Base-by-base conservation (phyloP, 2,797 vertebrate species). In the Malurus splendens region DNA sequence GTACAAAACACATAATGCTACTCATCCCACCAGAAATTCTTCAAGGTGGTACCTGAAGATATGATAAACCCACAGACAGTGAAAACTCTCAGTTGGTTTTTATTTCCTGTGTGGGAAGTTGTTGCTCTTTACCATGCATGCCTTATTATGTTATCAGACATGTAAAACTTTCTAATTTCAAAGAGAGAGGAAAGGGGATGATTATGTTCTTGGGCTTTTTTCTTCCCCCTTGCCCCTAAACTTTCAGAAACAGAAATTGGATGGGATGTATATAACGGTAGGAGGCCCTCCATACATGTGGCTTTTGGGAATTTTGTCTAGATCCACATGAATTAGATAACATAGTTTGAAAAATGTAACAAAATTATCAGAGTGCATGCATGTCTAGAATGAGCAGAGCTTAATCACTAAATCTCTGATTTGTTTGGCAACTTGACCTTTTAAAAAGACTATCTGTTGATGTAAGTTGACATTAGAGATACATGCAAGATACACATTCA, bases 361-460 rank as follows among this genome's bases (percentile, higher is more conserved):
- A 38, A 59, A 72, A 50, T 39, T 56, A 42, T 79, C 36, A 54
- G 41, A 45, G 45, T 47, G 14, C 8, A 4, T 39, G 6, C 16
- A 7, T 59, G 62, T 39, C 70, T 81, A 15, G n/a, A 68, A 9
- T 62, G 38, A 44, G 13, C 0, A 4, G 47, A 71, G 42, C 71
- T 88, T 74, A 78, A 62, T 76, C 65, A 64, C 33, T 38, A 38
- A n/a, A 72, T 52, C 36, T 86, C 41, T 73, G 57, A 83, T 79
- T 90, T 82, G 27, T 67, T 84, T 77, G 78, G 61, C 79, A 86
- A 18, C 25, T 57, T 64, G 57, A 84, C 22, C 30, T 80, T 81
- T 87, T 52, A 5, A 47, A 30, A 87, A 61, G 51, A 50, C 0
- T 48, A 27, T 77, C 54, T 77, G n/a, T 71, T 82, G 54, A 50